Evolutionary conservation across 2,113 vertebrate species (phyloP).

Genomic region (Orycteropus afer): DNA sequence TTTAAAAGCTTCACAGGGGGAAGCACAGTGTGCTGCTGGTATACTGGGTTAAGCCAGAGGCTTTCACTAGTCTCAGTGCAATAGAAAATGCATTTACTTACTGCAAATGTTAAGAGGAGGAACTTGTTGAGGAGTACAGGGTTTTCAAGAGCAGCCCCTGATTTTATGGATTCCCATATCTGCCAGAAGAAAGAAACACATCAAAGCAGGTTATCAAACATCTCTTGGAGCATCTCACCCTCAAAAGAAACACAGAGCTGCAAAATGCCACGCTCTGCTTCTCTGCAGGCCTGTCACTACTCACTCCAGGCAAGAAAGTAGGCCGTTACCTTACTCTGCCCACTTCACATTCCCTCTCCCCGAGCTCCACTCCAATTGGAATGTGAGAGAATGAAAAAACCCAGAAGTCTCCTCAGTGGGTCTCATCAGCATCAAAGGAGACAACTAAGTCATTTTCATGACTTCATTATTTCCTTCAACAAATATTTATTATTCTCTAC

Average conservation of each 20-base stretch:
- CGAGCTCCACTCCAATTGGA: background rate
- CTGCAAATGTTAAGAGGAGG: constrained; percentile 96
- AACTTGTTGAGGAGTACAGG: constrained; percentile 94
- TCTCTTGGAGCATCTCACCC: background rate
- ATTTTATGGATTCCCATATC: constrained; percentile 96
- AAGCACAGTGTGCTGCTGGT: background rate
- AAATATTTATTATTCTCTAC: background rate
- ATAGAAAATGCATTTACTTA: constrained; percentile 82
- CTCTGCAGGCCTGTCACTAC: background rate
- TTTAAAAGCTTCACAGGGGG: background rate
- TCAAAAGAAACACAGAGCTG: background rate
- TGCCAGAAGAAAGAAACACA: constrained; percentile 75
- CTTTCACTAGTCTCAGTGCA: background rate
- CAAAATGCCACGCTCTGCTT: background rate
- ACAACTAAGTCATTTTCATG: background rate
- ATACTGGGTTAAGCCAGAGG: background rate
- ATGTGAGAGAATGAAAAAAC: background rate
- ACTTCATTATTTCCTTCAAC: background rate
- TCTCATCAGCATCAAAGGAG: background rate
- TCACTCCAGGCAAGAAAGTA: background rate
- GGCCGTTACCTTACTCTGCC: background rate
- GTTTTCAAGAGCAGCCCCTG: constrained; percentile 91
- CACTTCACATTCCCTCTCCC: background rate
- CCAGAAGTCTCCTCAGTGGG: background rate
- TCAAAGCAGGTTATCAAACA: background rate